phyloP scores from a whole-genome alignment of 92 coral and sea anemone genomes.

The Epizoanthus ramosus region DNA sequence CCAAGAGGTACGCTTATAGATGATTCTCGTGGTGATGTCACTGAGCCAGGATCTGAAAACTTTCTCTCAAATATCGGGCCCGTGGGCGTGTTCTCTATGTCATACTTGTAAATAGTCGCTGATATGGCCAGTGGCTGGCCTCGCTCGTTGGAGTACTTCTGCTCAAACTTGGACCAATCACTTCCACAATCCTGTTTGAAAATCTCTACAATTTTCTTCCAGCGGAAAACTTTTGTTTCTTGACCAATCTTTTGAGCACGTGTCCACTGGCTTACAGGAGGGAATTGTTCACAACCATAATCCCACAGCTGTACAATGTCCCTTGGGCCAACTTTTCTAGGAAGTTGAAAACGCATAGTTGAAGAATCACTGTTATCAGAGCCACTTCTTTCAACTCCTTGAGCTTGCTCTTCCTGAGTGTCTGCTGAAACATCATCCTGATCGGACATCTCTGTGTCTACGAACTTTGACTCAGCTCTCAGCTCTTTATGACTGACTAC shows the following conservation, averaged over 20 bases:
- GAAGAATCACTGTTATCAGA: constrained; percentile 50
- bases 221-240: constrained; percentile 97
- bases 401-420: constrained; percentile 16
- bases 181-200: constrained; percentile 85
- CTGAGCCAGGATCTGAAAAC: constrained; percentile 9
- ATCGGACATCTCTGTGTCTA: constrained; percentile 40
- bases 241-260: constrained; percentile 99
- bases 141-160: constrained; percentile 82
- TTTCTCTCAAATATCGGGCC: constrained; percentile 77
- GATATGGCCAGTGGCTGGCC: constrained; percentile 88
- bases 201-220: constrained; percentile 96
- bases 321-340: constrained; percentile 93
- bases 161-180: constrained; percentile 79
- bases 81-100: constrained; percentile 78
- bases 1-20: background rate
- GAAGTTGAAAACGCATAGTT: constrained; percentile 86
- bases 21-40: constrained; percentile 1
- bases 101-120: constrained; percentile 90
- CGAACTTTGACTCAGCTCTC: background rate
- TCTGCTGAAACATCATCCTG: constrained; percentile 39
- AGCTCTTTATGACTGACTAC: constrained; percentile 12
- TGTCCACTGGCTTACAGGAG: constrained; percentile 92
- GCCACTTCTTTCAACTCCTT: constrained; percentile 42
- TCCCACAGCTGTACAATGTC: constrained; percentile 99
- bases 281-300: constrained; percentile 93